Percentiles rank a stretch among this genome's conserved stretches.
Conservation (phyloP, 2,888 invertebrate genomes). For the Glaucopsyche alexis region DNA sequence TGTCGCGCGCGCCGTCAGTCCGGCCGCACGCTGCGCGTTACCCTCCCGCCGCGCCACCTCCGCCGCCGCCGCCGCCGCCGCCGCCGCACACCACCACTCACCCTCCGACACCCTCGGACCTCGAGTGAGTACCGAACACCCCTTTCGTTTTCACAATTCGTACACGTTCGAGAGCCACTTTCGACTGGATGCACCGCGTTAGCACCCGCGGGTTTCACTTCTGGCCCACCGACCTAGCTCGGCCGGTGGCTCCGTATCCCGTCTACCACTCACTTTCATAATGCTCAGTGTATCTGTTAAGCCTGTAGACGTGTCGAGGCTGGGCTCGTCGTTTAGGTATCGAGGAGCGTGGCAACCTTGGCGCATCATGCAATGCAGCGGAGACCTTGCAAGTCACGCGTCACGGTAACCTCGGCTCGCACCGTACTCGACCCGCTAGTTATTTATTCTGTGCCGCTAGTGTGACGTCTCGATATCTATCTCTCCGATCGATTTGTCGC, state of each 20-base stretch:
- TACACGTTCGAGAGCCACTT: slow-evolving; percentile 44
- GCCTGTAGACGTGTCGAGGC: slow-evolving; percentile 43
- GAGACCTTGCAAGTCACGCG: slow-evolving; percentile 80
- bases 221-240: slow-evolving; percentile 35
- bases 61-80: slow-evolving; percentile 47
- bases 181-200: slow-evolving; percentile 56
- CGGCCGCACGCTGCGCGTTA: slow-evolving; percentile 65
- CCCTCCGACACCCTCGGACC: slow-evolving; percentile 43
- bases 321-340: slow-evolving; percentile 56
- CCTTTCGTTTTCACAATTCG: slow-evolving; percentile 40
- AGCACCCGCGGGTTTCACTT: slow-evolving; percentile 68
- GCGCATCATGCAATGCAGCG: slow-evolving; percentile 80
- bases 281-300: slow-evolving; percentile 33
- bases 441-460: no score
- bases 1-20: slow-evolving; percentile 78
- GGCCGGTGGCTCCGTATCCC: slow-evolving; percentile 34
- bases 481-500: slow-evolving; percentile 49
- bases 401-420: slow-evolving; percentile 78
- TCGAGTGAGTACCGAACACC: slow-evolving; percentile 45
- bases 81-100: slow-evolving; percentile 47
- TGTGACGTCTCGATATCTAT: slow-evolving; percentile 49
- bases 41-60: slow-evolving; percentile 43
- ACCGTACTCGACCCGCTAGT: slow-evolving; percentile 68
- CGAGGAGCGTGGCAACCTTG: slow-evolving; percentile 75
- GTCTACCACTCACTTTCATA: slow-evolving; percentile 33